These are phyloP conservation scores for Bettongia penicillata DNA, from an alignment of 2,113 vertebrate species.

Conservation along the genomic window DNA sequence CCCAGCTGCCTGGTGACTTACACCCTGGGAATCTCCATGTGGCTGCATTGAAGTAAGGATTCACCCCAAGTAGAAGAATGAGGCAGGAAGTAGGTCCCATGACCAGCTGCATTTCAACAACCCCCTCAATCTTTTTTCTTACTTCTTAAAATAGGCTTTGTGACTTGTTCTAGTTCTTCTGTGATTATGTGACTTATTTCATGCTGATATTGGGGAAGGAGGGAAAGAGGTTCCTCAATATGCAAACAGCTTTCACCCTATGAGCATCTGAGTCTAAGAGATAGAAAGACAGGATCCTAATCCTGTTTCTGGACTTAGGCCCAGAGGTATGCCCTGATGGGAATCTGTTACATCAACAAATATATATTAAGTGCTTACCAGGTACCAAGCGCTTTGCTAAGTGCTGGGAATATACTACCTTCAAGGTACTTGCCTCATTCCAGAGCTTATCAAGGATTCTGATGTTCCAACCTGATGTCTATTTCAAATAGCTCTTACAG, in stretches of 20 bases:
- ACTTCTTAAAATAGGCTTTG: background rate
- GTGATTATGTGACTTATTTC: background rate
- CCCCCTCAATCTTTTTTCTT: background rate
- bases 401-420: background rate
- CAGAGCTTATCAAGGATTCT: background rate
- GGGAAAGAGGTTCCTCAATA: background rate
- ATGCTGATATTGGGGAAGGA: background rate
- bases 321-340: background rate
- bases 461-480: background rate
- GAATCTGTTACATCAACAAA: background rate
- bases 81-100: background rate
- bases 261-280: background rate
- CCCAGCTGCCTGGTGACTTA: background rate
- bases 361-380: background rate
- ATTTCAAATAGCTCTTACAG: background rate
- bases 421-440: background rate
- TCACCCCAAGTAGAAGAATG: background rate
- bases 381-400: background rate
- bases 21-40: background rate
- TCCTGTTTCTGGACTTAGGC: background rate
- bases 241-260: background rate
- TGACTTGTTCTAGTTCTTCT: background rate
- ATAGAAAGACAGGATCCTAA: background rate
- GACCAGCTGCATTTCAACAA: background rate
- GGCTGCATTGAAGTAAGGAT: background rate